Evolutionary conservation across 1,140 invertebrate species (phyloP), one percentile per base, ranked within the genome.

Genomic region (Schlechtendalia chinensis): DNA sequence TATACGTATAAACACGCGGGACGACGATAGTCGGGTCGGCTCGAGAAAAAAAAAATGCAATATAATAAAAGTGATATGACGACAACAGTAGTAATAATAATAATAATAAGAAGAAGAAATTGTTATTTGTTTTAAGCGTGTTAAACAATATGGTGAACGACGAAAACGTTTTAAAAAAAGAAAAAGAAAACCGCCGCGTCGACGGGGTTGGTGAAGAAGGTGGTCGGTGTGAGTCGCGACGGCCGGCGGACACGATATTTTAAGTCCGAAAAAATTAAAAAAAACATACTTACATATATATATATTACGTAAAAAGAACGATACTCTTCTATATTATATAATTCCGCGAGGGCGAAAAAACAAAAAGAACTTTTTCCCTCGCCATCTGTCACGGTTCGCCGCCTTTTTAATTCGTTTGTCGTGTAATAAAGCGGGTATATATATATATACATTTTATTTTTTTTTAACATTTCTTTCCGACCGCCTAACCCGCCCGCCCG

Each of bases 361-460:
- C 32, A 63, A 63, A 63, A 32, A 50, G 58, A 79, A 79, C 56
- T 50, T 47, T 61, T 79, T 79, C 39, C 58, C 58, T 47, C 39
- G n/a, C 58, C 75, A 79, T 79, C 75, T 79, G 75, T 79, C 75
- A 79, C 29, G 75, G 75, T 79, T 79, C 75, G 75, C 75, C 75
- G 75, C 75, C 75, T 79, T 79, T 79, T 79, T 79, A 79, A 79
- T 79, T 79, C 75, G 75, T 79, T 79, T 79, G 75, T 79, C 75
- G 75, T 79, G 75, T 79, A 79, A 79, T 63, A 77, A 77, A 77
- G 74, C 59, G 74, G 54, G 74, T 77, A 58, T 61, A 61, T 65
- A 27, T 69, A 50, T 71, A 22, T 32, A 47, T 24, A 71, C 67
- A 56, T 74, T n/a, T n/a, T n/a, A 56, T 74, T 17, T 58, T 79